Percentiles rank a stretch among this genome's conserved stretches.
Evolutionary conservation across 2,113 vertebrate species (phyloP).

Genomic region (Chaetodon trifascialis): DNA sequence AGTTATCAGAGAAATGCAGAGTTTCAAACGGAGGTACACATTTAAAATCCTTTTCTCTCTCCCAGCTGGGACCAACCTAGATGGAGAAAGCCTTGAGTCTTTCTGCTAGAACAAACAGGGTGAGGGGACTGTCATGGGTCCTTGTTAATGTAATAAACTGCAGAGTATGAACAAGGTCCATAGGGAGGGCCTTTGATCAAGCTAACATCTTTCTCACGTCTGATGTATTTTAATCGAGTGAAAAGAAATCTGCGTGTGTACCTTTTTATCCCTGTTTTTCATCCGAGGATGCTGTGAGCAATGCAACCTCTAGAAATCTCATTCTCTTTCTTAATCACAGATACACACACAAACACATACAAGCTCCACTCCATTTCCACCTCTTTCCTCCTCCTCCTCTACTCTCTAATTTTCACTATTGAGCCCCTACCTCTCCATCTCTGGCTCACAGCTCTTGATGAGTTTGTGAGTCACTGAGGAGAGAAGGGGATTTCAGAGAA

Average conservation of each 20-base stretch:
- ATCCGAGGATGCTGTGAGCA: slow-evolving; percentile 29
- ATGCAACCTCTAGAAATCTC: slow-evolving; percentile 16
- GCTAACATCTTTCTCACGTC: slow-evolving; percentile 18
- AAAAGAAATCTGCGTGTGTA: neutral
- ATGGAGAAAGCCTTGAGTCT: slow-evolving; percentile 24
- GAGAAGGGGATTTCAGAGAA: slow-evolving; percentile 63
- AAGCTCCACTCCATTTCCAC: slow-evolving; percentile 23
- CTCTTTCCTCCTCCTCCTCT: slow-evolving; percentile 6
- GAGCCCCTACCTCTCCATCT: slow-evolving; percentile 50
- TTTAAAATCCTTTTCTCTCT: slow-evolving; percentile 10
- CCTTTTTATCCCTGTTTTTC: slow-evolving; percentile 33
- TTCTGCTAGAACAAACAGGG: slow-evolving; percentile 54
- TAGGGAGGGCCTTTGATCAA: slow-evolving; percentile 56
- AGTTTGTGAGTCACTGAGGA: slow-evolving; percentile 59
- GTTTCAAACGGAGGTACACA: no score
- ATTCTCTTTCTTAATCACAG: slow-evolving; percentile 37
- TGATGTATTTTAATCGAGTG: slow-evolving; percentile 39
- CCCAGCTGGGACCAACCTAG: slow-evolving; percentile 30
- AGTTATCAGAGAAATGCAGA: slow-evolving; percentile 28
- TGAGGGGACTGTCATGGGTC: slow-evolving; percentile 36
- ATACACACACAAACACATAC: neutral
- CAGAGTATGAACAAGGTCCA: slow-evolving; percentile 51
- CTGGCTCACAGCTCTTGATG: slow-evolving; percentile 45
- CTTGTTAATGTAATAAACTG: slow-evolving; percentile 59
- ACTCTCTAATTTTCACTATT: slow-evolving; percentile 42